Evolutionary conservation across 1,140 invertebrate genomes (phyloP).

Genomic region (Limonius californicus): DNA sequence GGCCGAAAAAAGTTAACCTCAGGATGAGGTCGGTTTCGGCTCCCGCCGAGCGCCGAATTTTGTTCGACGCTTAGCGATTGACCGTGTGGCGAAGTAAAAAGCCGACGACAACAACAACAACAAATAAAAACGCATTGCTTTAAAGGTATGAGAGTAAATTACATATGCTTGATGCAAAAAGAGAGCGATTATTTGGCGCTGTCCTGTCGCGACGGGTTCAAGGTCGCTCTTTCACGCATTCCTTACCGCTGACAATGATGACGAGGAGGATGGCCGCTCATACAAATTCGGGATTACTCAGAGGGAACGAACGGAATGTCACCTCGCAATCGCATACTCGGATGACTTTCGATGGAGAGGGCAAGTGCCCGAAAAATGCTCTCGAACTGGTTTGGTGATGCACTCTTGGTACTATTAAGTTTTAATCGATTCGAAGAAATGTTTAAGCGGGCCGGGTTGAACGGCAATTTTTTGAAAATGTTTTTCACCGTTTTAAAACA

Average conservation of each 20-base stretch:
- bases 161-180: not conserved
- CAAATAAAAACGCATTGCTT: no score
- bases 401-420: not conserved
- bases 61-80: not conserved
- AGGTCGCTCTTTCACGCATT: conserved; percentile 9
- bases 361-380: not conserved
- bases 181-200: conserved; percentile 3
- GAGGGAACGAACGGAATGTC: conserved; percentile 7
- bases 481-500: no score
- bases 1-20: no score
- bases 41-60: no score
- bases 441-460: no score
- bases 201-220: conserved; percentile 3
- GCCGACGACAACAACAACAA: no score
- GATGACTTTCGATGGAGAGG: conserved; percentile 4
- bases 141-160: no score
- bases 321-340: not conserved
- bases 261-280: not conserved
- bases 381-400: conserved; percentile 3
- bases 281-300: conserved; percentile 14
- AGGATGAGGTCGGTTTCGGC: no score
- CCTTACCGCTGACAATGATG: not conserved
- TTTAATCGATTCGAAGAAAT: conserved; percentile 1
- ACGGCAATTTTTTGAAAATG: no score
- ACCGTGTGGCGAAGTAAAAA: no score